Conservation (phyloP, 2,113 vertebrate genomes). For the Tetrax tetrax region DNA sequence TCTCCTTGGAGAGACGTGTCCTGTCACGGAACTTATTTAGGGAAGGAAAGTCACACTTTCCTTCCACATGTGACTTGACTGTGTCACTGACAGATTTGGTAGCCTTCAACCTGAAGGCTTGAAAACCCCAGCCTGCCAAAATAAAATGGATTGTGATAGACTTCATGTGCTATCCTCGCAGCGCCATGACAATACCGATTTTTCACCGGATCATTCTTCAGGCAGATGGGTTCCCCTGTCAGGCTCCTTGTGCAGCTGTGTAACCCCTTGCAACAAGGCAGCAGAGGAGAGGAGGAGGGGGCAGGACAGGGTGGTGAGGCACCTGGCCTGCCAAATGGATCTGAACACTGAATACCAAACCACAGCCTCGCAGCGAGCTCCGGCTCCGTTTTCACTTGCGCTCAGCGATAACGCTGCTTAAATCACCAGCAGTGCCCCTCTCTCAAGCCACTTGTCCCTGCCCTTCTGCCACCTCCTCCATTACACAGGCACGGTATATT, state of each 20-base stretch:
- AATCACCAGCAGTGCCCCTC: neutral
- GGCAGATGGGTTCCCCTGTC: neutral
- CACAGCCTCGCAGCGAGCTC: neutral
- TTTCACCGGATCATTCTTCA: neutral
- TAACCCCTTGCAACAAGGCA: neutral
- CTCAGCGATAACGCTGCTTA: neutral
- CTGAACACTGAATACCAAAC: neutral
- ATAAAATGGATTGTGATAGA: neutral
- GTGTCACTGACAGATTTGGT: neutral
- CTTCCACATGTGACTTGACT: conserved; percentile 10
- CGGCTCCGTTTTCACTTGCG: neutral
- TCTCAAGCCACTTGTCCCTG: neutral
- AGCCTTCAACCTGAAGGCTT: neutral
- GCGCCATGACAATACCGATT: neutral
- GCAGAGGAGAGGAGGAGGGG: neutral
- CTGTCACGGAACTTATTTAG: neutral
- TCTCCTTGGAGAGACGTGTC: neutral
- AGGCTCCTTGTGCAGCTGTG: neutral
- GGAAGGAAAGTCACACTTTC: conserved; percentile 11
- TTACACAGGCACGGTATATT: neutral
- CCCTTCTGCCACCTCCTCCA: neutral
- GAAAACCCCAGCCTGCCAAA: neutral
- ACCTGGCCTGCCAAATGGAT: neutral
- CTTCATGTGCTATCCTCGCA: neutral
- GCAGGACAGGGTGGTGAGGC: neutral